phyloP scores from a whole-genome alignment of 2,113 vertebrate species.

The Lagopus leucura region DNA sequence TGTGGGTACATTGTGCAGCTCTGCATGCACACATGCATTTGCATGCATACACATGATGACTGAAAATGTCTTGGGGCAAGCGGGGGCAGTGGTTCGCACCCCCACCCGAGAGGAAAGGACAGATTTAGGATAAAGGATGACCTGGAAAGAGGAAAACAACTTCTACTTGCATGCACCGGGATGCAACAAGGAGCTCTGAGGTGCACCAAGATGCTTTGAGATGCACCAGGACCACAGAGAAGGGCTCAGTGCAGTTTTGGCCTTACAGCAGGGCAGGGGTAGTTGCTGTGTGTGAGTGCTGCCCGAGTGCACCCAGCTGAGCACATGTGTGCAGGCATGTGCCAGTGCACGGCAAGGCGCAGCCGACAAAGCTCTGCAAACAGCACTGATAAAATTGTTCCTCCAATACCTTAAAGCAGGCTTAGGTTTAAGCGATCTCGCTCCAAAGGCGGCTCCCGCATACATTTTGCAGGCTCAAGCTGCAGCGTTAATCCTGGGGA shows the following conservation, averaged over 20 bases:
- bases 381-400: conserved; percentile 24
- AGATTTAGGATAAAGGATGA: background rate
- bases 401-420: conserved; percentile 43
- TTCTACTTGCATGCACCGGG: background rate
- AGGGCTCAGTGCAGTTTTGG: fast-evolving
- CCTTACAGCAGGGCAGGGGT: background rate
- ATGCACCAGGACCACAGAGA: fast-evolving
- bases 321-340: background rate
- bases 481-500: conserved; percentile 7
- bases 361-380: background rate
- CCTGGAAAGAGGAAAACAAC: background rate
- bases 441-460: conserved; percentile 11
- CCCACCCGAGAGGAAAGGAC: background rate
- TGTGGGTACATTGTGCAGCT: background rate
- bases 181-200: background rate
- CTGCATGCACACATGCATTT: fast-evolving
- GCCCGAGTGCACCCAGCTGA: fast-evolving
- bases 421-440: conserved; percentile 21
- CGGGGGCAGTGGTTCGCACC: background rate
- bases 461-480: background rate
- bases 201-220: background rate
- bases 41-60: fast-evolving
- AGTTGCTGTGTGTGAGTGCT: fast-evolving
- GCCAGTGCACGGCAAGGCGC: background rate
- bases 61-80: fast-evolving